Evolutionary conservation across 1,140 invertebrate genomes (phyloP), one percentile per base, ranked within the genome.

Genomic region (Caenorhabditis inopinata): DNA sequence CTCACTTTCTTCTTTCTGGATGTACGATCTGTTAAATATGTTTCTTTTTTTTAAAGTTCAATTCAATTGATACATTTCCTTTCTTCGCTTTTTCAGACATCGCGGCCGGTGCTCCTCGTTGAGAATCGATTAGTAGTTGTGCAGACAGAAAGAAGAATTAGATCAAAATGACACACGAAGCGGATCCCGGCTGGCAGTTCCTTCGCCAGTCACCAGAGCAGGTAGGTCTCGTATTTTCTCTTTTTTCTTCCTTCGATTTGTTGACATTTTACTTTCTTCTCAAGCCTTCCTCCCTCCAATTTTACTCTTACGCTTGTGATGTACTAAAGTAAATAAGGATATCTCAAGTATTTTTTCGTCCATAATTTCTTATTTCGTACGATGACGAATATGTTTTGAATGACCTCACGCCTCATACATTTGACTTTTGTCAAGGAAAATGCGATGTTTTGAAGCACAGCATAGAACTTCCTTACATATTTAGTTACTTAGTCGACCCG

Each of bases 171-270:
- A 68, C 53, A 48, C 32, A 77, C 35, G 75, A 77, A 45, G 47
- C 76, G 46, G 87, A 89, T 58, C 87, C 87, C 12, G 87, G 85
- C 48, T 88, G 87, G 87, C 86, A 85, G 74, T 88, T 79, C 80
- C 79, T 88, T 46, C 84, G 87, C n/a, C 85, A 87, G 79, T 83
- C 84, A 14, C 81, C 85, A 47, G 86, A 86, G 49, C 85, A 88
- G 83, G 85, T 87, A 76, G 29, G 46, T 38, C 9, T 45, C 35
- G 42, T 48, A 25, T 48, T 74, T 51, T 21, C 21, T 35, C 23
- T 74, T 18, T 75, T 14, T 2, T 4, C 12, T 16, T 14, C 25
- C 14, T 27, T 32, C 73, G 16, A 14, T 23, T 47, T 47, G 73
- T 75, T 75, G 46, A 29, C 73, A 75, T 75, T 75, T 75, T 47